A percentile compares a stretch with the other conserved stretches of the same genome.
Evolutionary conservation across 2,888 invertebrate genomes (phyloP).

Genomic region (Drosophila seclusa): DNA sequence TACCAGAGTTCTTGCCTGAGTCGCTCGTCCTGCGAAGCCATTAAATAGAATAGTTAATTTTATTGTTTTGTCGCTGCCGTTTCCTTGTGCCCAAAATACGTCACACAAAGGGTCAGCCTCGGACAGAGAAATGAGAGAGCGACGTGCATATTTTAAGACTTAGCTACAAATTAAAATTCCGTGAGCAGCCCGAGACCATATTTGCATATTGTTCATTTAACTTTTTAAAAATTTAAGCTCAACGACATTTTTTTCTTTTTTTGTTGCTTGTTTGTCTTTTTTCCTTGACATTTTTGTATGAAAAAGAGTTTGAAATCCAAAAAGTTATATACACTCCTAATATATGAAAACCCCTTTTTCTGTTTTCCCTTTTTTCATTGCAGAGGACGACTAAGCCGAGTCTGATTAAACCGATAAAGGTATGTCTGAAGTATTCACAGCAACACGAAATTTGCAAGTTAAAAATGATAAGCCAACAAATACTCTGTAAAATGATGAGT

Average conservation of each 20-base stretch:
- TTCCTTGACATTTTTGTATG: slow-evolving; percentile 2
- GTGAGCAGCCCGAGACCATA: slow-evolving; percentile 59
- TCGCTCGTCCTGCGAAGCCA: slow-evolving; percentile 65
- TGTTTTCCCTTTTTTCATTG: slow-evolving; percentile 38
- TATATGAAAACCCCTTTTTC: slow-evolving; percentile 58
- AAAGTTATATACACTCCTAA: slow-evolving; percentile 71
- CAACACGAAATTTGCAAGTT: background rate
- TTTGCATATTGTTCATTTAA: slow-evolving; percentile 70
- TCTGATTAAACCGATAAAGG: slow-evolving; percentile 73
- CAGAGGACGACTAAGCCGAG: slow-evolving; percentile 32
- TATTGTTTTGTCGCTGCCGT: slow-evolving; percentile 58
- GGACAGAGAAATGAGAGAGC: slow-evolving; percentile 4
- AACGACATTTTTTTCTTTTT: slow-evolving; percentile 42
- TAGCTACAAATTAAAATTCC: slow-evolving; percentile 75
- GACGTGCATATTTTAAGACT: slow-evolving; percentile 68
- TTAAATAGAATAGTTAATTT: slow-evolving; percentile 80
- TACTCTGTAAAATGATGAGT: slow-evolving; percentile 5
- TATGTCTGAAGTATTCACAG: slow-evolving; percentile 41
- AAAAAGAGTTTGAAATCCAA: slow-evolving; percentile 25
- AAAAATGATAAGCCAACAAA: background rate
- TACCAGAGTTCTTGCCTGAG: background rate
- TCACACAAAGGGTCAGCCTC: slow-evolving; percentile 70
- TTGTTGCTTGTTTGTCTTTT: background rate
- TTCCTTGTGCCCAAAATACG: slow-evolving; percentile 60
- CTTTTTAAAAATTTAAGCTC: slow-evolving; percentile 41